Evolutionary conservation across 2,797 vertebrate genomes (phyloP), one percentile per base, ranked within the genome.

Genomic region (Loris lydekkerianus): DNA sequence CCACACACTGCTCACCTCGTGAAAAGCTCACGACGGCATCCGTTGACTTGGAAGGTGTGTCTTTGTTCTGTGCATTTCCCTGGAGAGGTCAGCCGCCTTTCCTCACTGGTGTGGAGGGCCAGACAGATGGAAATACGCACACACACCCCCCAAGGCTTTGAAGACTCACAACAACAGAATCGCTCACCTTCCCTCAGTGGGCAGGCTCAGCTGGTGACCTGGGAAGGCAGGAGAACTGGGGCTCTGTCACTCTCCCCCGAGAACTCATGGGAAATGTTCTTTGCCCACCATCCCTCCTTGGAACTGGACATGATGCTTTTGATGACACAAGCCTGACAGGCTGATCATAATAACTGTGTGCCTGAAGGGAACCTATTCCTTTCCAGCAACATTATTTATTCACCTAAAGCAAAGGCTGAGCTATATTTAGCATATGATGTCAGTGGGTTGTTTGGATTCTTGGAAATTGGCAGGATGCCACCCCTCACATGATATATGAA

Each of bases 401-500:
- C 98, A 98, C 98, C 98, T 98, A 97, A 97, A 97, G 98, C 97
- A 97, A 97, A 97, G 98, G 90, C 98, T 94, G 93, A 78, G 97
- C 98, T 98, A 98, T 98, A 98, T 98, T 98, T 98, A 98, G 98
- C 70, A 40, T 81, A 97, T 98, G 98, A 99, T 98, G 98, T 98
- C 98, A 98, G 97, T 0, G 67, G 97, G 98, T 97, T 97, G 97
- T 98, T 98, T 98, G 98, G 98, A 97, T 98, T 98, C 98, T 97
- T 97, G 95, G 98, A 98, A 98, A 97, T 49, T 98, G 98, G 97
- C 98, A 98, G 97, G 97, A 96, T 98, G 98, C 98, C 98, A 98
- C 97, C 95, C 97, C 98, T 98, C 98, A 98, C 98, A 98, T 98
- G 98, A 98, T 98, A 98, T 98, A 98, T 98, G 98, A 98, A 98